Evolutionary conservation across 2,888 invertebrate genomes (phyloP), one percentile per base, ranked within the genome.

Genomic region (Trileptium ribeirensis): DNA sequence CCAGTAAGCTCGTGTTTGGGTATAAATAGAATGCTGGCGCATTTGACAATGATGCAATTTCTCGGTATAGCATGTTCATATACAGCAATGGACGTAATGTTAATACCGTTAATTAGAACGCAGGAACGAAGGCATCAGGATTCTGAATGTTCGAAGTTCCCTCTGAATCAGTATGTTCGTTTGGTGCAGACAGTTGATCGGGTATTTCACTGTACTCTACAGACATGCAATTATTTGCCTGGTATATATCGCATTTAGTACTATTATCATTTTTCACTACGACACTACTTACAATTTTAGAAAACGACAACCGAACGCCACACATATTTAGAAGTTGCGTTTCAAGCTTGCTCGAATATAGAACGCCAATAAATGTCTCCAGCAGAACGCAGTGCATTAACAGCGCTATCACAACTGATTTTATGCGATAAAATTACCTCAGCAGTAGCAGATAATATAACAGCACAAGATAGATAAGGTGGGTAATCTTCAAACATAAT

Each of bases 401-500:
- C 79, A 88, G 80, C n/a, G n/a, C n/a, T n/a, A n/a, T n/a, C n/a
- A n/a, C n/a, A n/a, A n/a, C n/a, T n/a, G n/a, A n/a, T n/a, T n/a
- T n/a, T n/a, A n/a, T n/a, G n/a, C n/a, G n/a, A n/a, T n/a, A n/a
- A n/a, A n/a, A n/a, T n/a, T n/a, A n/a, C n/a, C n/a, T n/a, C n/a
- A n/a, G n/a, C n/a, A n/a, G n/a, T n/a, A 0, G 96, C 96, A n/a
- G 95, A 92, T 0, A 98, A 89, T 1, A 96, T 89, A 70, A 97
- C 93, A 31, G 96, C 95, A 84, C 95, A 94, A 0, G 95, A 96
- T 0, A 95, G 91, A 86, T 94, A 92, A 86, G 93, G 92, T 0
- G 94, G 93, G 85, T 96, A 94, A 2, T 96, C 95, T 89, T 97
- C 97, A 85, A 97, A 93, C 85, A 94, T 94, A 94, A 98, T 95